Evolutionary conservation across 2,888 invertebrate species (phyloP), one percentile per base, ranked within the genome.

Genomic region (Hipparchia sbordonii): DNA sequence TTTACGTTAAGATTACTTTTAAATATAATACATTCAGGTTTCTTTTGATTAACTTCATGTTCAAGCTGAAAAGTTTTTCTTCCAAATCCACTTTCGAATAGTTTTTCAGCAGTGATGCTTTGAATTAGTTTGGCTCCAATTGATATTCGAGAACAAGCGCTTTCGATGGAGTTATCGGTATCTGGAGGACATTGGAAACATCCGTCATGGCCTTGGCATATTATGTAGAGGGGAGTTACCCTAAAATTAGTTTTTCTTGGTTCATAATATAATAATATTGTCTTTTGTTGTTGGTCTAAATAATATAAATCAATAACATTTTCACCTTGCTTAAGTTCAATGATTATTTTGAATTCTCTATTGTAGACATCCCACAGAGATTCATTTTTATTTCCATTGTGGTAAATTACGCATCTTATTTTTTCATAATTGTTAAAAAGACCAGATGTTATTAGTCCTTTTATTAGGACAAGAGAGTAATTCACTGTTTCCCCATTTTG

Each of bases 41-140:
- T 92, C 79, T 90, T 92, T 2, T 93, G 89, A 77, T 95, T 94
- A 5, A 95, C 87, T 82, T 95, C 95, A 77, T 95, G 94, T 85
- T 97, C 97, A 45, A 98, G 87, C 79, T 96, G 95, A 88, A 99
- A 99, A 1, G 98, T 97, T 91, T 97, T 96, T 76, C 97, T 92
- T 1, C 95, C 96, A 71, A 97, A 95, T 10, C 96, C 97, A 78
- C 96, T 96, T 86, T 98, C 97, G 77, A 95, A 95, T 45, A 99
- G 89, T 87, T 98, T 98, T 88, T 98, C 98, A 0, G 98, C 98
- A 76, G 97, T 97, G 78, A 98, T 93, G 74, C 96, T 95, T 90
- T 99, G 99, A 75, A 98, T 95, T 68, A 99, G 91, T 82, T 97
- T 96, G 10, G 97, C 95, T 65, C 97, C 97, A 6, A 98, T 89